phyloP scores from a whole-genome alignment of 2,888 invertebrate genomes.

The Zygaena filipendulae region DNA sequence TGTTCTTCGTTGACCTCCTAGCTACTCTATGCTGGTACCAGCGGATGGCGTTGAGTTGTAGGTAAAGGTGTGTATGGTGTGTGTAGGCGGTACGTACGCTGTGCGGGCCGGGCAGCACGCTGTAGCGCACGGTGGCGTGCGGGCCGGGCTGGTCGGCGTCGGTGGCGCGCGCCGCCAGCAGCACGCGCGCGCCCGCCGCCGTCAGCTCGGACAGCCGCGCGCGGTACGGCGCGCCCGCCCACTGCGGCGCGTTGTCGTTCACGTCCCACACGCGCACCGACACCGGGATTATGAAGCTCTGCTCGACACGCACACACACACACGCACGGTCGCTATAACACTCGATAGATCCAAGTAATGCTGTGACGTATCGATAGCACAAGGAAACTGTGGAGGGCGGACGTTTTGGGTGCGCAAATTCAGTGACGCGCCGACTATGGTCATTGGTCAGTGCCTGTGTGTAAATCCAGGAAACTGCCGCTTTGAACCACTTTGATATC shows the following conservation, averaged over 20 bases:
- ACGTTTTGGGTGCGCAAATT: too few species aligned
- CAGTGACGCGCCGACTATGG: too few species aligned
- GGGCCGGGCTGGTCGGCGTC: constrained; percentile 91
- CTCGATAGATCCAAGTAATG: too few species aligned
- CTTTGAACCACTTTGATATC: too few species aligned
- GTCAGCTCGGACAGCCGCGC: constrained; percentile 87
- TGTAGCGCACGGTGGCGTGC: constrained; percentile 87
- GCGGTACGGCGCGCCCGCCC: constrained; percentile 83
- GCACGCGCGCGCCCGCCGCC: constrained; percentile 74
- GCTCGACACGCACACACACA: constrained; percentile 14
- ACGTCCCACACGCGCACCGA: constrained; percentile 90
- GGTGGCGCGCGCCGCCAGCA: constrained; percentile 81
- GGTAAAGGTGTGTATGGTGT: not conserved
- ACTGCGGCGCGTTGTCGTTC: constrained; percentile 89
- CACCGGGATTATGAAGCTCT: constrained; percentile 84
- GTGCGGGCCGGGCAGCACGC: constrained; percentile 81
- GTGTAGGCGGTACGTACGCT: constrained; percentile 60
- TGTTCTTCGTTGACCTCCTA: too few species aligned
- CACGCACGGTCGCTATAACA: not conserved
- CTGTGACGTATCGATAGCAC: too few species aligned
- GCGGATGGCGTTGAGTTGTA: not conserved
- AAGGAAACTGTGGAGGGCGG: too few species aligned
- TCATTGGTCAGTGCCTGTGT: too few species aligned
- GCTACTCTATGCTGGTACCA: too few species aligned
- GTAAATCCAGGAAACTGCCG: too few species aligned